Evolutionary conservation across 1,140 invertebrate species (phyloP).

Genomic region (Drosophila eugracilis): DNA sequence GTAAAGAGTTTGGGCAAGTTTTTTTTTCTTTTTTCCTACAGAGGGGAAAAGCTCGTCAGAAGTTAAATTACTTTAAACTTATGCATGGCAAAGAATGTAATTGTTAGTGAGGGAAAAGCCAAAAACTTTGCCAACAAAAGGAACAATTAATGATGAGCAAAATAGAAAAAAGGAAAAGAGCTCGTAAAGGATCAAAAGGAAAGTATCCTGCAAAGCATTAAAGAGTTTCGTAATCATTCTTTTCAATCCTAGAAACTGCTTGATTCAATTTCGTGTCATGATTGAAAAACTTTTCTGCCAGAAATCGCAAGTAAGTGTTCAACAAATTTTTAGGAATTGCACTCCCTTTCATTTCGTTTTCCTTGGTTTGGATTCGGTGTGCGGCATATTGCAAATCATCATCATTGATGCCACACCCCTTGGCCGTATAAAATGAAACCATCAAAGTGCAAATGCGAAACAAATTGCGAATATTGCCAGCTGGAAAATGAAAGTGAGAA

Average conservation of each 20-base stretch:
- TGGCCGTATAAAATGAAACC: slow-evolving; percentile 69
- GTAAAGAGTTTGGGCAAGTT: slow-evolving; percentile 49
- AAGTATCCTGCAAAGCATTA: slow-evolving; percentile 10
- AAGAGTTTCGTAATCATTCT: neutral
- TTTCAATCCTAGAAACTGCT: slow-evolving; percentile 8
- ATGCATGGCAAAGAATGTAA: slow-evolving; percentile 46
- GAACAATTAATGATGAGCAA: slow-evolving; percentile 36
- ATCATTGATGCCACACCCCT: slow-evolving; percentile 30
- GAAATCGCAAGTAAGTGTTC: slow-evolving; percentile 19
- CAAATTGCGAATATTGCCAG: slow-evolving; percentile 69
- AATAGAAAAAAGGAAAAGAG: neutral
- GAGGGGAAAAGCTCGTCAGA: slow-evolving; percentile 54
- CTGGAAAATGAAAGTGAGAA: slow-evolving; percentile 30
- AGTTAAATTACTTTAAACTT: slow-evolving; percentile 80
- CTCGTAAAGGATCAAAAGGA: neutral
- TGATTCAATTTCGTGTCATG: slow-evolving; percentile 20
- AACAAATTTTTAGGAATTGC: slow-evolving; percentile 32
- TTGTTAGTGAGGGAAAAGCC: slow-evolving; percentile 46
- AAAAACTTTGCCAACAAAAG: slow-evolving; percentile 53
- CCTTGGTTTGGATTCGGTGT: neutral
- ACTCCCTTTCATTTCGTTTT: neutral
- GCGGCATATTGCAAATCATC: slow-evolving; percentile 46
- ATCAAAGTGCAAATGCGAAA: slow-evolving; percentile 80
- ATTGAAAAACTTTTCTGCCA: slow-evolving; percentile 35
- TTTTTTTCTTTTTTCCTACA: slow-evolving; percentile 19